phyloP scores from a whole-genome alignment of 2,888 invertebrate genomes.

The Machimus atricapillus region DNA sequence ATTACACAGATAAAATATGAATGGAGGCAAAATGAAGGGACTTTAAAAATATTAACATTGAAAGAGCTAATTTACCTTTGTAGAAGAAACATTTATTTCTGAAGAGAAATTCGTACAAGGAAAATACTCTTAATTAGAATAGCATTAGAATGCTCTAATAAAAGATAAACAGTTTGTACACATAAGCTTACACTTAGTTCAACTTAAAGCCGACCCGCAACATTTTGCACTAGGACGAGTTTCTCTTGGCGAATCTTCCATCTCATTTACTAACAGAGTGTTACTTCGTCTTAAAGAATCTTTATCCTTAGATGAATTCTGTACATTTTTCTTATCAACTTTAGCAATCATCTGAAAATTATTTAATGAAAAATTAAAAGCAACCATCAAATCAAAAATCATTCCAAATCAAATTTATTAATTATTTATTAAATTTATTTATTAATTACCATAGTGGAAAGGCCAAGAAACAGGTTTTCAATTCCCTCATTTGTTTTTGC shows the following conservation, averaged over 20 bases:
- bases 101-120: background rate
- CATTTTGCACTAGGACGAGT: background rate
- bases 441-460: slow-evolving; percentile 76
- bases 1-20: too few species aligned
- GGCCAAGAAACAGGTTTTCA: slow-evolving; percentile 86
- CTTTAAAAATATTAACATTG: too few species aligned
- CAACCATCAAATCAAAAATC: background rate
- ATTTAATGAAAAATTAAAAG: too few species aligned
- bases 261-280: background rate
- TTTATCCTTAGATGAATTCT: background rate
- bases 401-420: background rate
- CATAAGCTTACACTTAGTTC: background rate
- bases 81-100: background rate
- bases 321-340: background rate
- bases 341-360: slow-evolving; percentile 1
- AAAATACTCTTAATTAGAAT: background rate
- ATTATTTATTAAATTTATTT: too few species aligned
- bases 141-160: background rate
- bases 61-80: background rate
- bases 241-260: background rate
- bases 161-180: background rate
- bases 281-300: background rate
- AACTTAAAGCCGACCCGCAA: background rate
- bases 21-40: too few species aligned
- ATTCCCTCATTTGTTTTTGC: slow-evolving; percentile 92